phyloP scores from a whole-genome alignment of 92 coral and sea anemone genomes.

The Galaxea fascicularis region DNA sequence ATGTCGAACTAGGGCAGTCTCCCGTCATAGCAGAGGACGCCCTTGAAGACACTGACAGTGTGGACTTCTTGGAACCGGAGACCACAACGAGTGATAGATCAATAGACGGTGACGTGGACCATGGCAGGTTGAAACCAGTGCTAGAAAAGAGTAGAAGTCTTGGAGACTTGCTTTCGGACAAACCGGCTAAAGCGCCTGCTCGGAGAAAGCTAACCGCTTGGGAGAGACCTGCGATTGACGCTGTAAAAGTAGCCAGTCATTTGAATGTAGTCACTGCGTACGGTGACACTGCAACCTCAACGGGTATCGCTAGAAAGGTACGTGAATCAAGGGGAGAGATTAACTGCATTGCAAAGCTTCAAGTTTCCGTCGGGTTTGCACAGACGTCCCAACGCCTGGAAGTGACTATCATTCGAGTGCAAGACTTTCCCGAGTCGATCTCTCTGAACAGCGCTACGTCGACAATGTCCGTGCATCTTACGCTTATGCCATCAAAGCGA shows the following conservation, averaged over 20 bases:
- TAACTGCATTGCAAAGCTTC: conserved; percentile 56
- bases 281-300: conserved; percentile 10
- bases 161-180: conserved; percentile 24
- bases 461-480: conserved; percentile 63
- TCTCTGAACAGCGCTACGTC: conserved; percentile 52
- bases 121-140: not conserved
- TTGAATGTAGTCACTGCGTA: conserved; percentile 39
- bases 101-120: not conserved
- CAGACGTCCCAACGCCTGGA: conserved; percentile 75
- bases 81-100: conserved; percentile 33
- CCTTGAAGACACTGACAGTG: conserved; percentile 22
- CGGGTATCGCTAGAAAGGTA: not conserved
- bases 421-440: conserved; percentile 61
- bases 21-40: conserved; percentile 10
- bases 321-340: conserved; percentile 45
- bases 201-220: conserved; percentile 43
- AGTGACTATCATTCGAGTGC: conserved; percentile 65
- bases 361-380: conserved; percentile 72
- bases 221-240: conserved; percentile 40
- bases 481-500: conserved; percentile 69
- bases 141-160: conserved; percentile 34
- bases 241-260: conserved; percentile 30
- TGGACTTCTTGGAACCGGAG: conserved; percentile 16
- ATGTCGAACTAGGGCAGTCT: conserved; percentile 34
- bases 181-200: conserved; percentile 10